Conservation (phyloP, 2,797 vertebrate genomes). For the Pteronotus mesoamericanus region DNA sequence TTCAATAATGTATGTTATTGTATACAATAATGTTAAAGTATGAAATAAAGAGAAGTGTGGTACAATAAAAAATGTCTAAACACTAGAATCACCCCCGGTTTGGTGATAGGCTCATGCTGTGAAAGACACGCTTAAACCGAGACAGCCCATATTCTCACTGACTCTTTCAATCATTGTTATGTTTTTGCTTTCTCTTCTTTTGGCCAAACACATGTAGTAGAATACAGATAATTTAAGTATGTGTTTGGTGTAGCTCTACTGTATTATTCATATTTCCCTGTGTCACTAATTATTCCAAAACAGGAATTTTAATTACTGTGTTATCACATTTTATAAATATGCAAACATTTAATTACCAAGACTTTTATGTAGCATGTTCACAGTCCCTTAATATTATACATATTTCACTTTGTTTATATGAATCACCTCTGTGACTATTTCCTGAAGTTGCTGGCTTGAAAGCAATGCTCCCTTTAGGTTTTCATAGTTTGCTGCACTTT, state of each 20-base stretch:
- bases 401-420: neutral
- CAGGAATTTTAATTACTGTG: neutral
- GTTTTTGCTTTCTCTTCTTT: neutral
- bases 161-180: no score
- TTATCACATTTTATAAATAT: neutral
- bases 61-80: neutral
- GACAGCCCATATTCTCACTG: neutral
- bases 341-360: neutral
- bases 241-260: neutral
- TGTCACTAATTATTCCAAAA: neutral
- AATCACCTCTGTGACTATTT: neutral
- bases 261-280: neutral
- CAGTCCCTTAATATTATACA: neutral
- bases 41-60: neutral
- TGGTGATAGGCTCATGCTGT: rapidly evolving
- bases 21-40: rapidly evolving
- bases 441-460: neutral
- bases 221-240: neutral
- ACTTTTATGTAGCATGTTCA: neutral
- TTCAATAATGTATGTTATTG: neutral
- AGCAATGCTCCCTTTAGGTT: neutral
- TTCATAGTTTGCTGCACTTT: neutral
- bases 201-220: neutral
- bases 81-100: rapidly evolving
- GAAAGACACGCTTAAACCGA: neutral